phyloP scores from a whole-genome alignment of 2,797 vertebrate species.

The Hozukius guyotensis region DNA sequence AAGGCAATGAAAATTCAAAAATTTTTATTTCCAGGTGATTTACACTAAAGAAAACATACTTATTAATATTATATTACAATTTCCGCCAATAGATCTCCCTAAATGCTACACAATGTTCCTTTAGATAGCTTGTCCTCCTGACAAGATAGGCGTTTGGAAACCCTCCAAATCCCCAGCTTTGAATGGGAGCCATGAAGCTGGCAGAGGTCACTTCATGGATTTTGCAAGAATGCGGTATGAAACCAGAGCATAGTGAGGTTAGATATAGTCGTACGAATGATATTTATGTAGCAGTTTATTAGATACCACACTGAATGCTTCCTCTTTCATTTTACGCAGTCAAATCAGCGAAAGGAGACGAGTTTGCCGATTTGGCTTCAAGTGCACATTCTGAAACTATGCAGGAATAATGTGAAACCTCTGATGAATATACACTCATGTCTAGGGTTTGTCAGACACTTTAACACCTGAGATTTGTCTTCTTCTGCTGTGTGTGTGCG shows the following conservation, averaged over 20 bases:
- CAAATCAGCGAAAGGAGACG: conserved; percentile 14
- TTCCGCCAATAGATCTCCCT: too few species aligned
- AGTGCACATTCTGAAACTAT: conserved; percentile 78
- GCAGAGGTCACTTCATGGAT: conserved; percentile 6
- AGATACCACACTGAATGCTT: conserved; percentile 53
- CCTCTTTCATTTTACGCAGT: conserved; percentile 53
- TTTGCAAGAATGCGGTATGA: conserved; percentile 33
- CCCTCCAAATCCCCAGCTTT: conserved; percentile 3
- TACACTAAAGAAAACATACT: too few species aligned
- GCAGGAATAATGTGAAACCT: conserved; percentile 74
- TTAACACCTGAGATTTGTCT: conserved; percentile 41
- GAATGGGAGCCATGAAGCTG: conserved; percentile 30
- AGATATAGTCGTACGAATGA: conserved; percentile 39
- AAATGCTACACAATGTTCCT: neutral
- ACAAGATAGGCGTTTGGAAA: neutral
- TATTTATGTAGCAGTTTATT: conserved; percentile 53
- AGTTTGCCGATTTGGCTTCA: conserved; percentile 40
- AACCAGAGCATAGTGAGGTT: conserved; percentile 33
- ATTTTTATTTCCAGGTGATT: too few species aligned
- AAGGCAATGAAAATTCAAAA: too few species aligned
- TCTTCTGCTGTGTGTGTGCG: conserved; percentile 27
- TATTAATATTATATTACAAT: too few species aligned
- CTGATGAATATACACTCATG: conserved; percentile 47
- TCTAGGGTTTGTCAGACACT: conserved; percentile 45
- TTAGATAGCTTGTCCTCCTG: conserved; percentile 18